phyloP scores from a whole-genome alignment of 2,797 vertebrate genomes.

The Cuculus canorus region DNA sequence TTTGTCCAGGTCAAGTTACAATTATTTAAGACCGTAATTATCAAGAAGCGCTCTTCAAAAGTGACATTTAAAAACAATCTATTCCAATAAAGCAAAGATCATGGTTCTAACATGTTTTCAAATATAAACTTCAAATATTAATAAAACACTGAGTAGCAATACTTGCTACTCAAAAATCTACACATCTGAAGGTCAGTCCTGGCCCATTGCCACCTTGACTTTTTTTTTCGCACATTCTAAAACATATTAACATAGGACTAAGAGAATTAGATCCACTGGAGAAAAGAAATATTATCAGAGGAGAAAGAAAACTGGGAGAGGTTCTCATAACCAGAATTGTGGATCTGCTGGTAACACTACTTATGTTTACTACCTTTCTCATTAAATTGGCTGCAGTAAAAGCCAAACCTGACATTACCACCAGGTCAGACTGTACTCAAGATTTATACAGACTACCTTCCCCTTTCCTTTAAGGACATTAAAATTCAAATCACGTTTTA shows the following conservation, averaged over 20 bases:
- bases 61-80: not conserved
- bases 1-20: not conserved
- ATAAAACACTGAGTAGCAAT: not conserved
- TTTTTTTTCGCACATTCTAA: not conserved
- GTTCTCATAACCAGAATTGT: not conserved
- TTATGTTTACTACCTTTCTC: not conserved
- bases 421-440: not conserved
- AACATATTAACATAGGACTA: not conserved
- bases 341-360: not conserved
- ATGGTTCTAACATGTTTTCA: not conserved
- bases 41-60: not conserved
- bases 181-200: not conserved
- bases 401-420: not conserved
- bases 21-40: constrained; percentile 1
- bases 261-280: not conserved
- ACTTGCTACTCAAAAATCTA: not conserved
- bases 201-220: not conserved
- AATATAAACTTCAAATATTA: not conserved
- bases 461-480: not conserved
- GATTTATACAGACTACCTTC: not conserved
- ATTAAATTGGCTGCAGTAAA: not conserved
- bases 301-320: not conserved
- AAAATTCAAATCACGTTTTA: not conserved
- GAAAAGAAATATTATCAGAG: not conserved
- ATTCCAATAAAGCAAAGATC: not conserved